A percentile compares a stretch with the other conserved stretches of the same genome.
These are phyloP conservation scores for Scaptomyza cyrtandrae DNA, from an alignment of 2,888 invertebrate genomes.

Conservation along the genomic window DNA sequence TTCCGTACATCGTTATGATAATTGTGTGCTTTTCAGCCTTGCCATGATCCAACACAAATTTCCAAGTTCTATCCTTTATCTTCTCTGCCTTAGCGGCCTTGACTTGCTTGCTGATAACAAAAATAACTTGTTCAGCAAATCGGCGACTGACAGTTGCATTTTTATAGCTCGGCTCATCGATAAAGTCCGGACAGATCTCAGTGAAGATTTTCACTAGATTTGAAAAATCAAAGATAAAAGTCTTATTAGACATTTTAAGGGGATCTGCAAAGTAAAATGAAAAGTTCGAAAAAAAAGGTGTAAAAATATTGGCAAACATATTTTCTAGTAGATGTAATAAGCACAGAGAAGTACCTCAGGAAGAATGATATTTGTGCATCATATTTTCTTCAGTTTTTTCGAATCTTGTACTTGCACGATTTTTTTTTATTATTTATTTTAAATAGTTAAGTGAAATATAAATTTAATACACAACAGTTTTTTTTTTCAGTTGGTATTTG, in stretches of 20 bases:
- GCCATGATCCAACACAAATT: constrained; percentile 28
- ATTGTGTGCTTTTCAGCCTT: constrained; percentile 6
- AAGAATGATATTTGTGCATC: too few species aligned
- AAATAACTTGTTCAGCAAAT: constrained; percentile 62
- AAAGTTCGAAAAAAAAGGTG: neutral
- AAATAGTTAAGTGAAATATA: too few species aligned
- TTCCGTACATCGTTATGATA: constrained; percentile 25
- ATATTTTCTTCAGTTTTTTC: too few species aligned
- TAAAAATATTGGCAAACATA: too few species aligned
- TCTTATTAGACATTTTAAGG: constrained; percentile 26
- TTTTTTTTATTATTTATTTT: too few species aligned
- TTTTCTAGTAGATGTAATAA: too few species aligned
- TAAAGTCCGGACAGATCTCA: constrained; percentile 62
- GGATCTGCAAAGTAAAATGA: constrained; percentile 12
- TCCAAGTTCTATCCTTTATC: constrained; percentile 33
- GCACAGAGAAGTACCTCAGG: too few species aligned
- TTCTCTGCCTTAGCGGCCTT: constrained; percentile 46
- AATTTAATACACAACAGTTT: too few species aligned
- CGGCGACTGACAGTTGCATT: constrained; percentile 58
- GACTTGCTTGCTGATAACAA: constrained; percentile 50
- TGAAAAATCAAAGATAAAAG: constrained; percentile 44
- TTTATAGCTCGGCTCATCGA: constrained; percentile 42
- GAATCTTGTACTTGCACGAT: too few species aligned
- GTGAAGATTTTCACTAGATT: constrained; percentile 39
- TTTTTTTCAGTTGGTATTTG: too few species aligned